Base-by-base conservation (phyloP, 2,113 vertebrate genomes). In the Equus quagga region DNA sequence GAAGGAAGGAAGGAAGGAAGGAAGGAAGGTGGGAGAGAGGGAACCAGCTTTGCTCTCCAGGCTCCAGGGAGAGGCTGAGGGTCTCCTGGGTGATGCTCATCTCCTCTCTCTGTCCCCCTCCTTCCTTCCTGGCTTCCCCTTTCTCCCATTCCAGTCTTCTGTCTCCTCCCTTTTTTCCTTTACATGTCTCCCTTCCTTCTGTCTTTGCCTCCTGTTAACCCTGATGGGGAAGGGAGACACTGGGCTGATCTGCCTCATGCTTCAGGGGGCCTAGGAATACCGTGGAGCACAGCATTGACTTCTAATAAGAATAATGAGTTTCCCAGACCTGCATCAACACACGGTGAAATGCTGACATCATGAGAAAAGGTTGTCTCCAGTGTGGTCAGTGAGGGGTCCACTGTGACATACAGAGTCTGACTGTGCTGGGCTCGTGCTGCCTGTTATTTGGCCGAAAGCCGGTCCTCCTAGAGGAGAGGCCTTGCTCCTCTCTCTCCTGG, bases 51-150 rank as follows among this genome's bases (percentile, higher is more conserved):
- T 80, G n/a, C 82, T 58, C 1, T 8, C 0, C 4, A 17, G 65
- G 4, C 46, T 21, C 21, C 5, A 26, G 69, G 24, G 23, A 33
- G 69, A 8, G 33, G 36, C 81, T 11, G 26, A 36, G 56, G 11
- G 2, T 6, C 60, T 58, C 26, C 0, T 2, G 44, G 62, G 19
- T 11, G 0, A 13, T 0, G 3, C 1, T 0, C 1, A 6, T 44
- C 12, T 3, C 51, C 14, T 67, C 26, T 12, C 0, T 73, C 0
- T 0, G 4, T 4, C 5, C 33, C 84, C 5, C 3, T 4, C 44
- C 33, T 4, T 1, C 8, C 11, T 17, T 12, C 56, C 41, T 21
- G 1, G n/a, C 33, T 19, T 36, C 17, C 28, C 44, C 15, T 24
- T n/a, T 26, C 75, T 24, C 33, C 44, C 8, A 0, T 23, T 17